A percentile compares a stretch with the other conserved stretches of the same genome.
These are phyloP conservation scores for Andricus quercusramuli DNA, from an alignment of 2,888 invertebrate species.

Conservation along the genomic window DNA sequence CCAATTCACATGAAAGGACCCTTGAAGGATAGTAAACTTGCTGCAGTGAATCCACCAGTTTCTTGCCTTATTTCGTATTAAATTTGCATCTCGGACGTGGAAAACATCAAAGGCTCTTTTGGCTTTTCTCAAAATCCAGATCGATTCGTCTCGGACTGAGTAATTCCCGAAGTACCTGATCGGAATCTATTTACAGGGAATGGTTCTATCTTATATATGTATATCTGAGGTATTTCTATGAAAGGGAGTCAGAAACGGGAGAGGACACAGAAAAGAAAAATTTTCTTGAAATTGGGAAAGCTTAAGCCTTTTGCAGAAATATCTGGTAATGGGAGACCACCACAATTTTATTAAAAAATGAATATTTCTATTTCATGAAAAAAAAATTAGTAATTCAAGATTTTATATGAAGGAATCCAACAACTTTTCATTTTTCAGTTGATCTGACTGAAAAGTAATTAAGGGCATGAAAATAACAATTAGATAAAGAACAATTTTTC, in stretches of 20 bases:
- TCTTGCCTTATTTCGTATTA: not conserved
- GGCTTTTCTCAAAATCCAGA: constrained; percentile 16
- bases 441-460: no score
- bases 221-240: not conserved
- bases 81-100: not conserved
- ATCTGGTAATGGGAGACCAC: no score
- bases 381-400: no score
- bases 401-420: no score
- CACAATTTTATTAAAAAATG: no score
- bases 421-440: no score
- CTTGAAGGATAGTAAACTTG: constrained; percentile 1
- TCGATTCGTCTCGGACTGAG: constrained; percentile 20
- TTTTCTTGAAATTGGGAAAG: no score
- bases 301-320: no score
- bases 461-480: no score
- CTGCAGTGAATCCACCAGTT: not conserved
- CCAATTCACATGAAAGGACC: not conserved
- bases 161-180: constrained; percentile 35
- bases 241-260: not conserved
- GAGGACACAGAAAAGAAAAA: not conserved
- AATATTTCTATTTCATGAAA: no score
- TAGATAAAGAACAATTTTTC: no score
- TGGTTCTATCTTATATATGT: constrained; percentile 6
- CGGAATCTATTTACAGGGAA: constrained; percentile 29
- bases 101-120: constrained; percentile 26